phyloP scores from a whole-genome alignment of 1,140 invertebrate species.

The Pygmarrhopalites habei region DNA sequence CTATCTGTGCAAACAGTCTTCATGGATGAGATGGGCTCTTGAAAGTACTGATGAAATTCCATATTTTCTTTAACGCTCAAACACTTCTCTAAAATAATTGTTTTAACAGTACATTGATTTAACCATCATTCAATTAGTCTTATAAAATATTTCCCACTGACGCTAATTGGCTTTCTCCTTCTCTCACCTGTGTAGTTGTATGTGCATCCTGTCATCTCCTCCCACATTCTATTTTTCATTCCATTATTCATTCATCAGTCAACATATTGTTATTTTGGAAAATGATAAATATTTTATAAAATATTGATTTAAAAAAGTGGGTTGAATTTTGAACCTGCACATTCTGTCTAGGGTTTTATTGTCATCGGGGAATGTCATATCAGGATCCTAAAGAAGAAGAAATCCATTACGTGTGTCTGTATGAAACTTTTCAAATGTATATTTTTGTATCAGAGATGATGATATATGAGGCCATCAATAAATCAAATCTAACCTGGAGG shows the following conservation, averaged over 20 bases:
- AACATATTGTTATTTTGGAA: background rate
- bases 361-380: slow-evolving; percentile 34
- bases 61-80: slow-evolving; percentile 19
- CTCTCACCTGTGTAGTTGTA: slow-evolving; percentile 34
- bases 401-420: too few relatives aligned
- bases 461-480: too few relatives aligned
- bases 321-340: slow-evolving; percentile 23
- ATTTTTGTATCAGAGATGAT: too few relatives aligned
- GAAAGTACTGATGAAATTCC: slow-evolving; percentile 29
- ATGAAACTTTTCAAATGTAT: too few relatives aligned
- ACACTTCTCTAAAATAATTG: too few relatives aligned
- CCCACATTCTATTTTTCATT: slow-evolving; percentile 24
- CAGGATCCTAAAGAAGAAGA: slow-evolving; percentile 29
- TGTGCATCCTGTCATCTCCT: slow-evolving; percentile 30
- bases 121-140: slow-evolving; percentile 25
- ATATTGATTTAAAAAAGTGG: background rate
- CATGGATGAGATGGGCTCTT: slow-evolving; percentile 34
- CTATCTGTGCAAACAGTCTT: slow-evolving; percentile 28
- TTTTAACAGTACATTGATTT: too few relatives aligned
- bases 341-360: slow-evolving; percentile 21
- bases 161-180: too few relatives aligned
- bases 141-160: too few relatives aligned
- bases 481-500: too few relatives aligned
- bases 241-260: background rate
- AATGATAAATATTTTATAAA: background rate